Evolutionary conservation across 2,888 invertebrate species (phyloP), one percentile per base, ranked within the genome.

Genomic region (Lasiommata megera): DNA sequence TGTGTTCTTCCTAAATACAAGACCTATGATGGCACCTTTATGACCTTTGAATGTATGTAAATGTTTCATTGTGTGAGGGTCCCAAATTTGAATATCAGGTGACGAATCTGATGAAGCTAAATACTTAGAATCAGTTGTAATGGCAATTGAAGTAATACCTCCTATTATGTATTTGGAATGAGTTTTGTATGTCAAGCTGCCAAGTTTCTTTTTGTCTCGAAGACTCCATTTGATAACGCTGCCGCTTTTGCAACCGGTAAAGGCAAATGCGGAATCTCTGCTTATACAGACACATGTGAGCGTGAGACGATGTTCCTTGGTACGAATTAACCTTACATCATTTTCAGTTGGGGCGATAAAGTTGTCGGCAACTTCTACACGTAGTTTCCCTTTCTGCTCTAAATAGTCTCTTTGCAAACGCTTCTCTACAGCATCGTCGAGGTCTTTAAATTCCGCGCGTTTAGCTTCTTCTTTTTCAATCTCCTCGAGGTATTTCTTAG

Each of bases 191-290:
- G 92, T 91, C 58, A 94, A 79, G 56, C 82, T 77, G 3, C 89
- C 92, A 1, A 94, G 72, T 84, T 95, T 94, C 67, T 92, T 92
- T 67, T 92, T 92, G n/a, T 93, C 92, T 62, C 87, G 84, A 46
- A 95, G 74, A 23, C 93, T 93, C 96, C 97, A 99, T 91, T 98
- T 98, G 12, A 98, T 93, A 54, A 99, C 92, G 47, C 93, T 92
- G 46, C 96, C 95, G 80, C 98, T 97, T 90, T 98, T 98, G 56
- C 97, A 96, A 0, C 96, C 98, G 23, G 95, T 94, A 81, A 94
- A 98, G 0, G 96, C 88, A 70, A 88, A 93, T 68, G 93, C 91
- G 46, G 94, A 93, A 82, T 98, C 95, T 57, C 90, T 89, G 28
- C 95, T 94, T 3, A 98, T 79, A 67, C 95, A 96, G 11, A 97